Base-by-base conservation (phyloP, 2,888 invertebrate genomes). In the Dinocampus coccinellae region DNA sequence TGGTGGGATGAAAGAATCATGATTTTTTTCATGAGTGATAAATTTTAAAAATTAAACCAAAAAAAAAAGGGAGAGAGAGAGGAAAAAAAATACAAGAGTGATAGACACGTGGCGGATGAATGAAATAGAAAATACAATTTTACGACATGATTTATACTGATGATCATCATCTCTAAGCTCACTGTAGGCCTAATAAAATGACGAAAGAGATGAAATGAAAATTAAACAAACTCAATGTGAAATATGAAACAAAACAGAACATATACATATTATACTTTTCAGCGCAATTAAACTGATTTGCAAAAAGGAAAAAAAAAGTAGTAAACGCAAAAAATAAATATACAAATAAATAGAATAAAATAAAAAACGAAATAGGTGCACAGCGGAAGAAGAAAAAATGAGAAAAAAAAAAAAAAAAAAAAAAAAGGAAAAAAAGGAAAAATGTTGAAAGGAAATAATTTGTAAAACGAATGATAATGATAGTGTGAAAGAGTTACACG, bases 131-230 rank as follows among this genome's bases (percentile, higher is more conserved):
- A 61, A 55, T 69, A 67, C 68, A 71, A 71, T 29, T 22, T 67
- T 55, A 53, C 72, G 76, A 73, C 75, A 74, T 76, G 75, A 75
- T 39, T 13, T 39, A n/a, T 39, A 39, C 3, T 13, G 39, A 39
- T 39, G 13, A 39, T 39, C n/a, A n/a, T 29, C 83, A 82, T 82
- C 82, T 83, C 81, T 84, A 86, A 47, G 84, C 85, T 86, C 85
- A 86, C 81, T 81, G 83, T 85, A 86, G 86, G 86, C 86, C 86
- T 87, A 87, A 87, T 81, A 82, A 83, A 80, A 69, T 70, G 77
- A 77, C 70, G 64, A 75, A 71, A 73, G 74, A 71, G 71, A 75
- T 75, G n/a, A n/a, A 20, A 70, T 73, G 75, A 75, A 62, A 66
- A n/a, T n/a, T 55, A 66, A 64, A 42, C 29, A 63, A 55, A 61